Evolutionary conservation across 2,113 vertebrate genomes (phyloP).

Genomic region (Tor tambroides): DNA sequence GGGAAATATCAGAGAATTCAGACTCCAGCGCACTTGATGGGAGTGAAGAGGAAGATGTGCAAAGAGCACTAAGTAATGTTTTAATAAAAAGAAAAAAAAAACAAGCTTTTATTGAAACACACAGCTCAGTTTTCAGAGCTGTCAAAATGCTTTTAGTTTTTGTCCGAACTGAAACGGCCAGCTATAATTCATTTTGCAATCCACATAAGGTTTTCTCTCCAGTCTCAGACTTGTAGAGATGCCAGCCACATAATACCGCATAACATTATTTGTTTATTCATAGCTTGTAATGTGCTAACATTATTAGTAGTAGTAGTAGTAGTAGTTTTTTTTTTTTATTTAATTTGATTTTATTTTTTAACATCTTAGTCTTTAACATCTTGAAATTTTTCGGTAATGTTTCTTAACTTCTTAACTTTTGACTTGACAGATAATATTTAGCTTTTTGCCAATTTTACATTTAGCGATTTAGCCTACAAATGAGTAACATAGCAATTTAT

Average conservation of each 20-base stretch:
- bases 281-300: background rate
- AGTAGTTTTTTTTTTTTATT: too few species aligned
- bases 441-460: background rate
- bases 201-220: background rate
- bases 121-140: background rate
- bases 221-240: background rate
- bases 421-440: background rate
- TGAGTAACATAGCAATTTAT: background rate
- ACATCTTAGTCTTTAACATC: too few species aligned
- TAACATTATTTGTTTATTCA: background rate
- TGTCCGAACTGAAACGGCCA: background rate
- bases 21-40: background rate
- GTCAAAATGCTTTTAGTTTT: slow-evolving; percentile 39
- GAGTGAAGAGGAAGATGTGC: background rate
- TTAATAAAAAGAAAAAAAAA: slow-evolving; percentile 24
- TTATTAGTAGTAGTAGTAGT: too few species aligned
- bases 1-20: background rate
- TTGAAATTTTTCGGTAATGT: too few species aligned
- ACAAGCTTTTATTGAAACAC: slow-evolving; percentile 8
- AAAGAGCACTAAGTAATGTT: background rate
- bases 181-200: background rate
- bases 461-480: background rate
- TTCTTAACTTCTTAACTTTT: too few species aligned
- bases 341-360: too few species aligned
- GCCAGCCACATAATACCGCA: background rate